A percentile compares a stretch with the other conserved stretches of the same genome.
Evolutionary conservation across 2,888 invertebrate genomes (phyloP).

Genomic region (Scaptomyza tumidula): DNA sequence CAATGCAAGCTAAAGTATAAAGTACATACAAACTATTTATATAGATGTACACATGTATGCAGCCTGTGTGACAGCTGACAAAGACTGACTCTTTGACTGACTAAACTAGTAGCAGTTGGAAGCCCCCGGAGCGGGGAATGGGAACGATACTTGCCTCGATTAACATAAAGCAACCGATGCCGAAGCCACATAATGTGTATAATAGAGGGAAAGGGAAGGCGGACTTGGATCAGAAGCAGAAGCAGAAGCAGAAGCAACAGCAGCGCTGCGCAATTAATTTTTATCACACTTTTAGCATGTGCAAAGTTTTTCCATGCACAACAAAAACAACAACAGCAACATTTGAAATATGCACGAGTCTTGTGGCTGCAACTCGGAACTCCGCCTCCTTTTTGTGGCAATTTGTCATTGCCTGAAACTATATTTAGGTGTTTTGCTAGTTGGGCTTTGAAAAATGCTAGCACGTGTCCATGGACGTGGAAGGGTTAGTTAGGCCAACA

Average conservation of each 20-base stretch:
- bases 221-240: slow-evolving; percentile 23
- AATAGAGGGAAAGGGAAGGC: slow-evolving; percentile 1
- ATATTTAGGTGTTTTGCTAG: slow-evolving; percentile 60
- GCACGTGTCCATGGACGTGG: slow-evolving; percentile 56
- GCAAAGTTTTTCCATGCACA: slow-evolving; percentile 54
- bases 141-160: slow-evolving; percentile 62
- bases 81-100: slow-evolving; percentile 62
- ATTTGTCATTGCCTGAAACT: slow-evolving; percentile 68
- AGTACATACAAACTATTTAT: slow-evolving; percentile 21
- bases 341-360: slow-evolving; percentile 42
- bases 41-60: slow-evolving; percentile 16
- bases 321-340: neutral
- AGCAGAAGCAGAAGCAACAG: slow-evolving; percentile 29
- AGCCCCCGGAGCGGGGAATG: slow-evolving; percentile 26
- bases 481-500: slow-evolving; percentile 14
- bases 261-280: slow-evolving; percentile 83
- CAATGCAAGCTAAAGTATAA: slow-evolving; percentile 30
- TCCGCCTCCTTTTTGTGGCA: slow-evolving; percentile 45
- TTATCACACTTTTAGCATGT: slow-evolving; percentile 82
- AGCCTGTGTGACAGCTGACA: slow-evolving; percentile 46
- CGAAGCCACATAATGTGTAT: slow-evolving; percentile 1
- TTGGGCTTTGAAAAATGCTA: slow-evolving; percentile 69
- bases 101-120: slow-evolving; percentile 50
- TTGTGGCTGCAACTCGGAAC: slow-evolving; percentile 12
- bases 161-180: slow-evolving; percentile 64